Evolutionary conservation across 2,797 vertebrate species (phyloP), one percentile per base, ranked within the genome.

Genomic region (Buceros bicornis): DNA sequence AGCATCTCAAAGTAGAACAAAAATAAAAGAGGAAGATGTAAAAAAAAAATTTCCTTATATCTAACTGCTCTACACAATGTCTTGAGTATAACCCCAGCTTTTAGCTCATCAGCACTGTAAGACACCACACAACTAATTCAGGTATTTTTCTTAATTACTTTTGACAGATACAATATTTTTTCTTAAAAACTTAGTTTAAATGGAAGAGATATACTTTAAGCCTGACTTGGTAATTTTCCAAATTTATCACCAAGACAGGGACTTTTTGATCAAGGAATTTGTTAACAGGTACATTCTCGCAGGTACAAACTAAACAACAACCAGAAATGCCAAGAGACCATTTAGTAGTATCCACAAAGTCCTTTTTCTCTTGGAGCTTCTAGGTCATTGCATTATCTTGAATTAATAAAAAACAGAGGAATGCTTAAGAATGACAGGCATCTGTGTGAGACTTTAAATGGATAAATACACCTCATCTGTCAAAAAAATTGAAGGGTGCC

Each of bases 1-100:
- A 93, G 67, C 89, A 91, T 82, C 61, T 87, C 26, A 5, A 2
- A 85, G 20, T 82, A 82, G 51, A 95, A 87, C 67, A 85, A 83
- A 78, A 70, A 84, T 21, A 54, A 37, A 70, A 83, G 64, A 77
- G 31, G 42, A 89, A 79, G 78, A 62, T 69, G 21, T 72, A 22
- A 48, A 91, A 84, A 54, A 83, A 78, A 6, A 5, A 56, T 22
- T 48, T 77, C 31, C 42, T 60, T 33, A 18, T 26, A 48, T 48
- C 61, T 77, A 91, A 67, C 35, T 88, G 42, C 5, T 81, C 20
- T 71, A 42, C 7, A 5, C 13, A 58, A 40, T 10, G 4, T 65
- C 35, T 77, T 62, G 65, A 60, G 18, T 58, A 35, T 76, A 85
- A 72, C 48, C 58, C 19, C 60, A 83, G 48, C 45, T 80, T 79